phyloP scores from a whole-genome alignment of 2,113 vertebrate species.

The Mesitornis unicolor region DNA sequence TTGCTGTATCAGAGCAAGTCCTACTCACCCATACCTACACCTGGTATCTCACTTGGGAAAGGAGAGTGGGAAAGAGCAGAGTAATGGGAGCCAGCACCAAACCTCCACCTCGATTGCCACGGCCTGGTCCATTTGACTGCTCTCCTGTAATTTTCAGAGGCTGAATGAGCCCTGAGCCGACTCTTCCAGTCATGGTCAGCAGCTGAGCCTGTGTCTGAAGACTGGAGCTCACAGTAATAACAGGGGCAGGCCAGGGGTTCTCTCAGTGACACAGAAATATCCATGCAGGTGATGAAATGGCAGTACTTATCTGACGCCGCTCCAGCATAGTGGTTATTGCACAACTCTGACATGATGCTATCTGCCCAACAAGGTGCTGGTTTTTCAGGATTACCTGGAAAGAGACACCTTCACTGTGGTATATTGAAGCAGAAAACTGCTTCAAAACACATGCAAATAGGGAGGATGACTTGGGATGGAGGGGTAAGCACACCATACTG shows the following conservation, averaged over 20 bases:
- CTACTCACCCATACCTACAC: background rate
- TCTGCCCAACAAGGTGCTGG: background rate
- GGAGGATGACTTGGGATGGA: background rate
- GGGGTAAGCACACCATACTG: fast-evolving
- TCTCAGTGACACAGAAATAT: background rate
- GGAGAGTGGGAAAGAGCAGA: background rate
- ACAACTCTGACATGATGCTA: background rate
- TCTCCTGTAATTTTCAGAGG: background rate
- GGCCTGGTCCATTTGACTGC: background rate
- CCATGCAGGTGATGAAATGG: background rate
- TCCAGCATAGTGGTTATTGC: background rate
- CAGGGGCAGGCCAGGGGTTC: background rate
- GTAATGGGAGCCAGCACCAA: background rate
- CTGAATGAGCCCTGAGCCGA: fast-evolving
- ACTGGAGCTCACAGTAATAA: background rate
- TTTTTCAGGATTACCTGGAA: background rate
- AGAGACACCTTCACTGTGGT: background rate
- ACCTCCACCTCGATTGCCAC: background rate
- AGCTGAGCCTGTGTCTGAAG: background rate
- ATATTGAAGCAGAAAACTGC: background rate
- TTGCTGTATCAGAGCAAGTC: background rate
- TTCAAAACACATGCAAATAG: background rate
- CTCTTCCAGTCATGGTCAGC: fast-evolving
- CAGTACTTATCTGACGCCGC: background rate
- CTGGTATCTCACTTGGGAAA: fast-evolving